These are phyloP conservation scores for Galeruca laticollis DNA, from an alignment of 2,888 invertebrate genomes.

Conservation along the genomic window DNA sequence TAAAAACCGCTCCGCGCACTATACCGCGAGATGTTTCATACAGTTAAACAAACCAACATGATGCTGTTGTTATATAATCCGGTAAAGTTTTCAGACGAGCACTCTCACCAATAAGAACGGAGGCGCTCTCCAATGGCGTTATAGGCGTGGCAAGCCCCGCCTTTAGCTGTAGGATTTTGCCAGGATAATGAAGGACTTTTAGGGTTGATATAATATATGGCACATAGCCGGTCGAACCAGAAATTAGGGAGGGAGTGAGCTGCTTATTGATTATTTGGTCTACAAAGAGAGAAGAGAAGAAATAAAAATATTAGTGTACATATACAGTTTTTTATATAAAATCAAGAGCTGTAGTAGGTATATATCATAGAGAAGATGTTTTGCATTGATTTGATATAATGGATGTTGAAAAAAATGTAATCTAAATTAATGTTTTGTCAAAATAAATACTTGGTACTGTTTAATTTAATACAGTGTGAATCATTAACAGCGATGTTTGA, in stretches of 20 bases:
- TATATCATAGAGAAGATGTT: too few species aligned
- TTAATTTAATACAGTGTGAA: too few species aligned
- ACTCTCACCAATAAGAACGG: not conserved
- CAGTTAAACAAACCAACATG: not conserved
- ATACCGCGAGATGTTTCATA: not conserved
- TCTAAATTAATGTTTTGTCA: too few species aligned
- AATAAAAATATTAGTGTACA: not conserved
- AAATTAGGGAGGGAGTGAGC: not conserved
- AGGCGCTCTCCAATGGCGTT: not conserved
- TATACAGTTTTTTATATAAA: not conserved
- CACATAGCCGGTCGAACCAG: not conserved
- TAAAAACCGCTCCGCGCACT: not conserved
- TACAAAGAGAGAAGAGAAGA: not conserved
- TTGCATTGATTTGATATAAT: too few species aligned
- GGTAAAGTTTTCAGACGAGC: not conserved
- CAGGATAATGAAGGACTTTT: conserved; percentile 7
- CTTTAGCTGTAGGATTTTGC: not conserved
- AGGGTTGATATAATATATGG: not conserved
- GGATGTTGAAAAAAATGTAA: too few species aligned
- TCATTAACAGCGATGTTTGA: too few species aligned
- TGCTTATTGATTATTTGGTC: not conserved
- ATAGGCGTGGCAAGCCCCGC: conserved; percentile 1
- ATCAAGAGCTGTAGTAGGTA: too few species aligned
- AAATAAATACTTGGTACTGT: too few species aligned
- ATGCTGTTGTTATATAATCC: not conserved